Evolutionary conservation across 2,797 vertebrate genomes (phyloP), one percentile per base, ranked within the genome.

Genomic region (Hippopotamyrus pictus): DNA sequence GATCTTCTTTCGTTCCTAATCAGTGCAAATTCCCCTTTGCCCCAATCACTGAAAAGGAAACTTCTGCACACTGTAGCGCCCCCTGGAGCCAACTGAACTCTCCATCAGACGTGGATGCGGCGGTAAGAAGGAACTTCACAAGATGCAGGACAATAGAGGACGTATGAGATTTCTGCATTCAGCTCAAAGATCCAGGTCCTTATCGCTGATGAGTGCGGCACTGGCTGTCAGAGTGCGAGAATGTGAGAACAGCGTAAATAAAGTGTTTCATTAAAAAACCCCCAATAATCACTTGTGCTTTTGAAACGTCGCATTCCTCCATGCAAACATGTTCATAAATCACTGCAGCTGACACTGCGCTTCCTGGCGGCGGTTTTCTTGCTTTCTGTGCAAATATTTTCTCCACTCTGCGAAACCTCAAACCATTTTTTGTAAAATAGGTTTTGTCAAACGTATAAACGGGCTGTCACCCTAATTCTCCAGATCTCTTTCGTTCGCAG

Each of bases 1-100:
- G 73, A 79, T 79, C 73, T 41, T 44, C 73, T 79, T 79, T 79
- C 73, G 41, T 79, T 79, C 73, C 73, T 79, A 79, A 79, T 79
- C 73, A 79, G 73, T 41, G 73, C 73, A 79, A 79, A n/a, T 79
- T 44, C 41, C 73, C 73, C 14, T 7, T 79, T 44, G 19, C 73
- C 73, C 37, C 37, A 79, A 44, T n/a, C 33, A 79, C 41, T 44
- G 41, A 79, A 41, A 79, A 79, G 3, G 37, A 79, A 79, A 41
- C 14, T n/a, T 79, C 73, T 44, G 73, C 17, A 5, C 17, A 44
- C 73, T 44, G 73, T 44, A 79, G 73, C 41, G 73, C 73, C 41
- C 37, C 73, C 73, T 79, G 41, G 5, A 19, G 17, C 73, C 41
- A 7, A 19, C 2, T 44, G 17, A 41, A 79, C 14, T n/a, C 73